Conservation (phyloP, 2,113 vertebrate species). For the Sisor rabdophorus region DNA sequence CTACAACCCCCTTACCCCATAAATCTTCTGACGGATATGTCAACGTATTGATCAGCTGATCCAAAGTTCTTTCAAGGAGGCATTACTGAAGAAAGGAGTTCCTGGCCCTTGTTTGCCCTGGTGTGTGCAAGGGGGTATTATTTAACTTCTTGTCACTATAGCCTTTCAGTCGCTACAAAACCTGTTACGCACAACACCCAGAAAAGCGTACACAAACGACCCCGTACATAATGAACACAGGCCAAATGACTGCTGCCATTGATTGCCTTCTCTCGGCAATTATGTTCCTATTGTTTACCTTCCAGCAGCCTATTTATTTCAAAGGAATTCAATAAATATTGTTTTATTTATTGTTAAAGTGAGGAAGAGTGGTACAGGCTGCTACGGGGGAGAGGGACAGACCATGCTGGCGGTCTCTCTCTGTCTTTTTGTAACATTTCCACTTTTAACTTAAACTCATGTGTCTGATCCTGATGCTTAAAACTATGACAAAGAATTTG, state of each 20-base stretch:
- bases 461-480: conserved; percentile 39
- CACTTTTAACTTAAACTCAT: conserved; percentile 18
- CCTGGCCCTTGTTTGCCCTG: conserved; percentile 65
- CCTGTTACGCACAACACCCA: conserved; percentile 50
- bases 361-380: conserved; percentile 82
- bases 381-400: conserved; percentile 71
- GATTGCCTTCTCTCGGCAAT: conserved; percentile 97
- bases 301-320: conserved; percentile 98
- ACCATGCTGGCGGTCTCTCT: conserved; percentile 48
- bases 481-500: background rate
- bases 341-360: conserved; percentile 99
- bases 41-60: conserved; percentile 99
- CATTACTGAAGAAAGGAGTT: conserved; percentile 88
- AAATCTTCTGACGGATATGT: conserved; percentile 76
- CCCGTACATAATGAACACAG: conserved; percentile 97
- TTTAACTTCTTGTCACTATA: conserved; percentile 67
- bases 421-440: conserved; percentile 42
- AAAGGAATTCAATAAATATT: conserved; percentile 99
- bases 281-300: conserved; percentile 99
- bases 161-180: conserved; percentile 39
- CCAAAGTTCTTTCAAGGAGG: conserved; percentile 96
- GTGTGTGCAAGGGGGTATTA: conserved; percentile 78
- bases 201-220: conserved; percentile 57
- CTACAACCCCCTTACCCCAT: conserved; percentile 73
- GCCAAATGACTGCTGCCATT: conserved; percentile 98